These are phyloP conservation scores for Rallus limicola DNA, from an alignment of 2,113 vertebrate species.

Conservation along the genomic window DNA sequence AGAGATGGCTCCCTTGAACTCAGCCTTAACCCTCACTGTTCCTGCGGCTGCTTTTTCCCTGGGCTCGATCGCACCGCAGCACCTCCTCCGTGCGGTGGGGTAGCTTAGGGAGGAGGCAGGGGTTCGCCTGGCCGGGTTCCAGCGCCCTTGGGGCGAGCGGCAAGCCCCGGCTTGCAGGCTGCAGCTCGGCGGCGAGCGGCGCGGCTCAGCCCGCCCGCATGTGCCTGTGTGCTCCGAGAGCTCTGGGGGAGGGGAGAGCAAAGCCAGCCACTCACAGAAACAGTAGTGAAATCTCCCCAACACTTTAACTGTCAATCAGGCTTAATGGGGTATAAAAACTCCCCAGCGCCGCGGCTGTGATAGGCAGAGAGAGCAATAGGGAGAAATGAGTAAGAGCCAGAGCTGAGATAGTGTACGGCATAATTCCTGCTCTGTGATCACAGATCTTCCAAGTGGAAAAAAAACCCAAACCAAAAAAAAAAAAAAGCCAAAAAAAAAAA, in stretches of 20 bases:
- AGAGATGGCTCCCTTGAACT: neutral
- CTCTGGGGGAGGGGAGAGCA: conserved; percentile 68
- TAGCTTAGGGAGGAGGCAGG: neutral
- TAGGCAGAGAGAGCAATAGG: conserved; percentile 52
- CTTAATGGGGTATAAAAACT: conserved; percentile 88
- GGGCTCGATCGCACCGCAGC: neutral
- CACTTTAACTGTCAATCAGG: conserved; percentile 95
- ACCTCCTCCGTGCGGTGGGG: neutral
- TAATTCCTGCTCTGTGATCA: conserved; percentile 58
- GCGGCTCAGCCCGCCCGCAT: neutral
- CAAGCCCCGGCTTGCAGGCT: conserved; percentile 31
- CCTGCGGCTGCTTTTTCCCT: neutral
- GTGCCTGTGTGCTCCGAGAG: neutral
- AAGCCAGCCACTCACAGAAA: conserved; percentile 80
- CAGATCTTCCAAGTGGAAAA: conserved; percentile 59
- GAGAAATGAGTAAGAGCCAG: conserved; percentile 10
- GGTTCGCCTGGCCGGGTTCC: neutral
- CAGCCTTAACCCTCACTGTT: neutral
- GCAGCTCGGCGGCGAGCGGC: neutral
- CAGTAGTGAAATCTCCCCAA: conserved; percentile 80
- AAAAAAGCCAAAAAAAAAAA: neutral
- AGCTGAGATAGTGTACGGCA: conserved; percentile 31
- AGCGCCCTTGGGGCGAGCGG: neutral
- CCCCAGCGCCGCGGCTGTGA: conserved; percentile 62
- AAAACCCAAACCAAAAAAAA: too few species aligned